Evolutionary conservation across 2,888 invertebrate genomes (phyloP).

Genomic region (Baccha elongata): DNA sequence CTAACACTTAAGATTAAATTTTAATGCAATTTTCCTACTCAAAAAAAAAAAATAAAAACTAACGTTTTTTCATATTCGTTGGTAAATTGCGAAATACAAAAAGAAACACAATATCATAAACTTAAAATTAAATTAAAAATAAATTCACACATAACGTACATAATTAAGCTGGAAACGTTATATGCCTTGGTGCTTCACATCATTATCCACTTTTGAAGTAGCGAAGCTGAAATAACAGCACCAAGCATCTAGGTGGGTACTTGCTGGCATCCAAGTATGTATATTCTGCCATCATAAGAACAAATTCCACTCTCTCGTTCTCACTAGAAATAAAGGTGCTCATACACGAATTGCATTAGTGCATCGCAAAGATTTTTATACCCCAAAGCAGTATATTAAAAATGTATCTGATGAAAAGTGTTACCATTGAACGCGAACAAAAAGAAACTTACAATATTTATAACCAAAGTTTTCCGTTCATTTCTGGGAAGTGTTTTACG

Average conservation of each 20-base stretch:
- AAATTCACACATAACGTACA: slow-evolving; percentile 16
- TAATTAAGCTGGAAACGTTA: neutral
- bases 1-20: slow-evolving; percentile 19
- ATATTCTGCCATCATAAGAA: neutral
- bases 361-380: slow-evolving; percentile 20
- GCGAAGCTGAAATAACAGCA: slow-evolving; percentile 15
- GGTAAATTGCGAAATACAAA: slow-evolving; percentile 16
- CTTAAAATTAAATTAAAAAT: slow-evolving; percentile 28
- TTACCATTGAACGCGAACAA: neutral
- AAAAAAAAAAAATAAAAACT: slow-evolving; percentile 7
- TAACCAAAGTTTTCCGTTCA: too few species aligned
- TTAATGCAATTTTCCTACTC: slow-evolving; percentile 15
- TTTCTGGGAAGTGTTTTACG: too few species aligned
- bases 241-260: too few species aligned
- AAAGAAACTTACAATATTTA: too few species aligned
- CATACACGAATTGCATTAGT: slow-evolving; percentile 20
- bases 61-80: neutral
- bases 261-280: neutral
- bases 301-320: neutral
- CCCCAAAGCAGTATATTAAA: slow-evolving; percentile 40
- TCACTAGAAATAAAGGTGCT: slow-evolving; percentile 2
- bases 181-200: slow-evolving; percentile 7
- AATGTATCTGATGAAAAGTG: slow-evolving; percentile 23
- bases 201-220: slow-evolving; percentile 27
- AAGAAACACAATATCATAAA: slow-evolving; percentile 4